Evolutionary conservation across 2,888 invertebrate species (phyloP), one percentile per base, ranked within the genome.

Genomic region (Torymus auratus): DNA sequence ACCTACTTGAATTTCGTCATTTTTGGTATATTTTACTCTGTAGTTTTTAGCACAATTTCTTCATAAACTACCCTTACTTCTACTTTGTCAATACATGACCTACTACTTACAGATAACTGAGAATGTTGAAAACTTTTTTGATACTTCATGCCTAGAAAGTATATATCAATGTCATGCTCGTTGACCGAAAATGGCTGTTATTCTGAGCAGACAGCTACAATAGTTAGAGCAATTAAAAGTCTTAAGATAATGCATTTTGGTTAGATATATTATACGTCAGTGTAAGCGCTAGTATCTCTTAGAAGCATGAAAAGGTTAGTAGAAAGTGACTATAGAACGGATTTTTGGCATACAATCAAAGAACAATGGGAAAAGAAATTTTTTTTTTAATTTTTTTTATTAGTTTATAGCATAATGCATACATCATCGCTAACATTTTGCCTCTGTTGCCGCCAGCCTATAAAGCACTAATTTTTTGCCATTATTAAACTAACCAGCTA

Each of bases 351-450:
- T 41, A 41, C 41, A 41, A 41, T 41, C 41, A 7, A 41, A 7
- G 7, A 41, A 41, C 41, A 7, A 7, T 41, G 41, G 41, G 41
- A 41, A 41, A 41, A 5, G 7, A 41, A 41, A 1, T 41, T 41
- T 41, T 41, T 41, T 41, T 10, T 7, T 41, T 7, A 41, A 41
- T 41, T 41, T 10, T 7, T 41, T 7, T 7, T 7, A 41, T 41
- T 41, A 41, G 7, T 41, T 7, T 41, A 20, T 20, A 64, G n/a
- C 55, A 71, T 60, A 56, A 52, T 76, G 53, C 41, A 72, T 52
- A 72, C 52, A 81, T 74, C 65, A 70, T 72, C 55, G 65, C 61
- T 69, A 20, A 78, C 17, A 74, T 78, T 81, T 69, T 78, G 68
- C 78, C 69, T 73, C 62, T 56, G 23, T 65, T 68, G 56, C 55